phyloP scores from a whole-genome alignment of 2,888 invertebrate genomes.

The Rotaria macrura region DNA sequence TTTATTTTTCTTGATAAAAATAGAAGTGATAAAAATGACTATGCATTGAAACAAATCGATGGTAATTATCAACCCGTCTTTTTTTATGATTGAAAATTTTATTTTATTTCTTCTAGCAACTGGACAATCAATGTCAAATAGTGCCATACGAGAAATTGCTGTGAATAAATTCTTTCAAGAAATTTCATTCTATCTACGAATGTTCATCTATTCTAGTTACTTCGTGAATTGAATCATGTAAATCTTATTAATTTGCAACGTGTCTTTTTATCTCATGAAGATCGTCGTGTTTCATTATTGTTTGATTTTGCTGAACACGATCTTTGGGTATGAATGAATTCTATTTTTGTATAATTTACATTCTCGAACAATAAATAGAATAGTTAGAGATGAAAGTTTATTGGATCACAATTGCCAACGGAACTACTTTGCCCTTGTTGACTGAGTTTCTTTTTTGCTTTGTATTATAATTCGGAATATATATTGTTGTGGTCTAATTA shows the following conservation, averaged over 20 bases:
- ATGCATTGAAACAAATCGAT: conserved; percentile 95
- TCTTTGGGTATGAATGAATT: conserved; percentile 62
- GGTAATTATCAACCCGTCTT: conserved; percentile 57
- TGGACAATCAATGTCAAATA: conserved; percentile 77
- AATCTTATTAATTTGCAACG: conserved; percentile 91
- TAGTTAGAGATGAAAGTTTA: too few relatives aligned
- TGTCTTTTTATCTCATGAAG: conserved; percentile 88
- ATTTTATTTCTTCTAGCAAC: not conserved
- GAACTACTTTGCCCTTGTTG: too few relatives aligned
- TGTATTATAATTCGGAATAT: too few relatives aligned
- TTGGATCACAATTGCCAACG: too few relatives aligned
- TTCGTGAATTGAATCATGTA: conserved; percentile 85
- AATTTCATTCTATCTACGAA: conserved; percentile 9
- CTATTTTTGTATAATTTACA: not conserved
- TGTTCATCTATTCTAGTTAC: conserved; percentile 57
- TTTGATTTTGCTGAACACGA: conserved; percentile 99
- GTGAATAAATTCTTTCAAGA: conserved; percentile 56
- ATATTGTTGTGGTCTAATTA: too few relatives aligned
- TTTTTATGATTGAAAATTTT: not conserved
- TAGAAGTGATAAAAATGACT: conserved; percentile 68
- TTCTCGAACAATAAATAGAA: too few relatives aligned
- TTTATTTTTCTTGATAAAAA: conserved; percentile 31
- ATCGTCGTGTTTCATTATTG: conserved; percentile 87
- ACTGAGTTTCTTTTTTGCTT: too few relatives aligned
- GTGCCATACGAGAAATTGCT: conserved; percentile 96